Conservation (phyloP, 2,888 invertebrate species). For the Priocnemis perturbator region DNA sequence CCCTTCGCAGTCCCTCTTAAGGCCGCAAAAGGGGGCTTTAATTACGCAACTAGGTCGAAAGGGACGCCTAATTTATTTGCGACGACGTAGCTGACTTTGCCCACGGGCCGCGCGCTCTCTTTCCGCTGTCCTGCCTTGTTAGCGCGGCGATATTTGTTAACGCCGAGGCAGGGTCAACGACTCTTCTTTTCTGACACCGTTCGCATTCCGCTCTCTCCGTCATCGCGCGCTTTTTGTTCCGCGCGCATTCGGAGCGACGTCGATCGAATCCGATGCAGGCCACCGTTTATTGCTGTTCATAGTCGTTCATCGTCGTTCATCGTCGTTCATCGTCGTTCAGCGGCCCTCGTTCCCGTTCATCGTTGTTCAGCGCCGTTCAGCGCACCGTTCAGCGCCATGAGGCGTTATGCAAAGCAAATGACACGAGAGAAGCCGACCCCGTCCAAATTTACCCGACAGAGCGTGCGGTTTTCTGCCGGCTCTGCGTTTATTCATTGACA, state of each 20-base stretch:
- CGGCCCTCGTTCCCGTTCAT: too few relatives aligned
- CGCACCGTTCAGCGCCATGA: too few relatives aligned
- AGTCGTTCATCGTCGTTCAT: too few relatives aligned
- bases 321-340: too few relatives aligned
- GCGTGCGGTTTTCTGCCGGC: too few relatives aligned
- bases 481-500: too few relatives aligned
- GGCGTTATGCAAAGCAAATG: too few relatives aligned
- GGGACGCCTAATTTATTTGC: slow-evolving; percentile 73
- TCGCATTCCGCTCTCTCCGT: slow-evolving; percentile 28
- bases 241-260: slow-evolving; percentile 11
- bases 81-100: slow-evolving; percentile 65
- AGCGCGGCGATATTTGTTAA: slow-evolving; percentile 68
- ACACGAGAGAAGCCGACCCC: too few relatives aligned
- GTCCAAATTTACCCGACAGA: too few relatives aligned
- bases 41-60: slow-evolving; percentile 73
- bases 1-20: slow-evolving; percentile 56
- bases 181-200: slow-evolving; percentile 49
- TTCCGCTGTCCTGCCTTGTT: slow-evolving; percentile 61
- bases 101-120: slow-evolving; percentile 39
- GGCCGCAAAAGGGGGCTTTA: slow-evolving; percentile 66
- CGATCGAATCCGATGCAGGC: background rate
- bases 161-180: slow-evolving; percentile 67
- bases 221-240: slow-evolving; percentile 23
- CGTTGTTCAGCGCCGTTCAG: too few relatives aligned
- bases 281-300: too few relatives aligned